phyloP scores from a whole-genome alignment of 2,888 invertebrate genomes.

The Drosophila imparisetae region DNA sequence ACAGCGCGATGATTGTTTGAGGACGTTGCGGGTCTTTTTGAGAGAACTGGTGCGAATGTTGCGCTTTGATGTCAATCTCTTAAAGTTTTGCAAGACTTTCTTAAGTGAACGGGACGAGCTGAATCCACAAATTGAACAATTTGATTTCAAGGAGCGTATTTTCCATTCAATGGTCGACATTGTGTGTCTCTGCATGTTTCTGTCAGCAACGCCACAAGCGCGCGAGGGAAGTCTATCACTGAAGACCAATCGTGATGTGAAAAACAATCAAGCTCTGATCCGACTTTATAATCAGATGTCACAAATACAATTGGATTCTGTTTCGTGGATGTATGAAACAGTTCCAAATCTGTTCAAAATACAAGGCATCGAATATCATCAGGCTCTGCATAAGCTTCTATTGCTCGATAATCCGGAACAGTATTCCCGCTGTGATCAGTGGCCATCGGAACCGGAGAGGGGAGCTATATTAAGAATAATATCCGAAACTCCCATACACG shows the following conservation, averaged over 20 bases:
- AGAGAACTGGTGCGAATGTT: slow-evolving; percentile 95
- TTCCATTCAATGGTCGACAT: slow-evolving; percentile 94
- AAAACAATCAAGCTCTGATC: slow-evolving; percentile 79
- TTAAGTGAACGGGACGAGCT: slow-evolving; percentile 88
- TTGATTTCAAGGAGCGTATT: slow-evolving; percentile 92
- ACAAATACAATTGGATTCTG: slow-evolving; percentile 92
- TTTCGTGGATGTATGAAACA: slow-evolving; percentile 94
- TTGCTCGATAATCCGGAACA: slow-evolving; percentile 91
- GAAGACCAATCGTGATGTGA: slow-evolving; percentile 85
- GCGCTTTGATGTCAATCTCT: slow-evolving; percentile 91
- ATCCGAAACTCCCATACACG: slow-evolving; percentile 94
- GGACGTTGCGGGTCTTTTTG: slow-evolving; percentile 93
- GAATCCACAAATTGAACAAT: slow-evolving; percentile 87
- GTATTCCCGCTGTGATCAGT: slow-evolving; percentile 93
- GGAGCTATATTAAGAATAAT: slow-evolving; percentile 91
- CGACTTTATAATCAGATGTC: slow-evolving; percentile 85
- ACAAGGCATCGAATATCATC: slow-evolving; percentile 89
- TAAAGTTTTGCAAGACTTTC: slow-evolving; percentile 91
- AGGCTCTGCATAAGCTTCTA: slow-evolving; percentile 91
- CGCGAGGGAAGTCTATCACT: slow-evolving; percentile 87
- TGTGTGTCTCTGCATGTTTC: slow-evolving; percentile 92
- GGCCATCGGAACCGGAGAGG: slow-evolving; percentile 96
- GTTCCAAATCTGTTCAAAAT: slow-evolving; percentile 91
- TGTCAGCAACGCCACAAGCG: slow-evolving; percentile 90
- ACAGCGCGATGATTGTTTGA: slow-evolving; percentile 95